Conservation (phyloP, 2,888 invertebrate genomes). For the Oeneis ivallda region DNA sequence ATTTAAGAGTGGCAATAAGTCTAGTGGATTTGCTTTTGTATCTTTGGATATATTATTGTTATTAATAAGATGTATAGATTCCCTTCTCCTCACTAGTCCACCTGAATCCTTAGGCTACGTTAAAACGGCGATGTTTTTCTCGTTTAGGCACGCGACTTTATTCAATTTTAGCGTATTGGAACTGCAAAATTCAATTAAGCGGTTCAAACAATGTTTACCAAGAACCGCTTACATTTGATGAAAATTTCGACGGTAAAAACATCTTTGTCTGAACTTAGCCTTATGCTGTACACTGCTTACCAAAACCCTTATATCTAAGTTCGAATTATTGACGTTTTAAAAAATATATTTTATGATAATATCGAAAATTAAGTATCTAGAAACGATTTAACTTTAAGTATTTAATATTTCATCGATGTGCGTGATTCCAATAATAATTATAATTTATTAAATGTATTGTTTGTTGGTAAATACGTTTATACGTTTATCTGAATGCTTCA, state of each 20-base stretch:
- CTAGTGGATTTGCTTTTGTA: conserved; percentile 76
- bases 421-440: conserved; percentile 39
- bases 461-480: conserved; percentile 27
- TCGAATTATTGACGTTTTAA: conserved; percentile 73
- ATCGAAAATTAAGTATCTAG: conserved; percentile 60
- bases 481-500: conserved; percentile 38
- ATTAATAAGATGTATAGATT: conserved; percentile 55
- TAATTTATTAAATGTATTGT: no score
- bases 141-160: background rate
- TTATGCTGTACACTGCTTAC: conserved; percentile 75
- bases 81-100: conserved; percentile 49
- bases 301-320: conserved; percentile 68
- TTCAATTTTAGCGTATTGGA: background rate
- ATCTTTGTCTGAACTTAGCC: background rate
- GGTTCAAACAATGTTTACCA: background rate
- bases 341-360: conserved; percentile 68
- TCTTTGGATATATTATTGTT: conserved; percentile 58
- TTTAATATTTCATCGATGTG: conserved; percentile 58
- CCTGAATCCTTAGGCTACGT: conserved; percentile 26
- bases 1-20: conserved; percentile 79
- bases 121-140: background rate
- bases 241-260: background rate
- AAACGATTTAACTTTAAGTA: conserved; percentile 54
- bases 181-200: background rate
- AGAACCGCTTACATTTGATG: background rate